Percentiles rank a stretch among this genome's conserved stretches.
These are phyloP conservation scores for Strix aluco DNA, from an alignment of 2,113 vertebrate species.

Conservation along the genomic window DNA sequence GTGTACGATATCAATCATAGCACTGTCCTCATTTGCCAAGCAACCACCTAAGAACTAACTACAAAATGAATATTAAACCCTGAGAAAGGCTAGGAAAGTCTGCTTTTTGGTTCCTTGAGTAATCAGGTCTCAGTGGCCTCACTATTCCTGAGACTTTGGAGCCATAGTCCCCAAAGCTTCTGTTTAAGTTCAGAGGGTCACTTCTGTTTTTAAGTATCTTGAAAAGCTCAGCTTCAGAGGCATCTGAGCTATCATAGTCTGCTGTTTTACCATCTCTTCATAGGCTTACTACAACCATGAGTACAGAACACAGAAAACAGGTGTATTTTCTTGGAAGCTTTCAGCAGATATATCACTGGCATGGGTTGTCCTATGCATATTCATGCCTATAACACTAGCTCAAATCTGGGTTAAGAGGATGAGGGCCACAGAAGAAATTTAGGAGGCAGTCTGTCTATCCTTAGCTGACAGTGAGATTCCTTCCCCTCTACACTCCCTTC, in stretches of 20 bases:
- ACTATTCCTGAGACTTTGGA: neutral
- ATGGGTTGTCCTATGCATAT: neutral
- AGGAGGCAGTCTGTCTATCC: neutral
- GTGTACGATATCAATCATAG: neutral
- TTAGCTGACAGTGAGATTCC: neutral
- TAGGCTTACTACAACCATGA: neutral
- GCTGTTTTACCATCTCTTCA: neutral
- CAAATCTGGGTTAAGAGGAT: neutral
- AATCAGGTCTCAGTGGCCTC: neutral
- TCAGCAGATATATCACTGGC: neutral
- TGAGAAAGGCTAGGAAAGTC: neutral
- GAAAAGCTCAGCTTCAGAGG: neutral
- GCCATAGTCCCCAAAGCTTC: neutral
- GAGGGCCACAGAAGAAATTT: neutral
- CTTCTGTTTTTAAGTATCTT: neutral
- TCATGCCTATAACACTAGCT: neutral
- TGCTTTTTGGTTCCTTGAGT: neutral
- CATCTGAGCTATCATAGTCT: neutral
- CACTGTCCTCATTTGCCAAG: neutral
- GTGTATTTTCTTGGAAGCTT: neutral
- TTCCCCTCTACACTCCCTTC: neutral
- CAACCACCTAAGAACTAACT: neutral
- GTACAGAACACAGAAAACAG: neutral
- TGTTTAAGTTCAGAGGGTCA: neutral
- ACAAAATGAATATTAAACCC: neutral